Percentiles rank a stretch among this genome's conserved stretches.
Conservation (phyloP, 2,888 invertebrate genomes). For the Marasmarcha lunaedactyla region DNA sequence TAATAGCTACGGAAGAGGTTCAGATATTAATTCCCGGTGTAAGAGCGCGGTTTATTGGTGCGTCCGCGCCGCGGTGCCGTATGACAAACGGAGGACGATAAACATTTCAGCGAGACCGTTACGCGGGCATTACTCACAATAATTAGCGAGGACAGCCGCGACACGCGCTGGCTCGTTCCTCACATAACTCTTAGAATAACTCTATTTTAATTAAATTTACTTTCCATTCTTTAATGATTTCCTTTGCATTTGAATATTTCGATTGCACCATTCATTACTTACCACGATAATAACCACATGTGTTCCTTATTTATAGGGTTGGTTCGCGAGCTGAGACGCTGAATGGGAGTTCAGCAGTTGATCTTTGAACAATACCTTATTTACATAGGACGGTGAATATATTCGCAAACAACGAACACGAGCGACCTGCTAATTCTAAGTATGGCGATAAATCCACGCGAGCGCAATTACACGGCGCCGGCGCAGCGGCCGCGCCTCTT, state of each 20-base stretch:
- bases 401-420: constrained; percentile 14
- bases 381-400: constrained; percentile 18
- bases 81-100: constrained; percentile 23
- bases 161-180: constrained; percentile 6
- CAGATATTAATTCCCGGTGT: not conserved
- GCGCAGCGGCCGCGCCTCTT: constrained; percentile 8
- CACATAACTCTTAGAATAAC: not conserved
- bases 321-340: not conserved
- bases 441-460: constrained; percentile 25
- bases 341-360: constrained; percentile 10
- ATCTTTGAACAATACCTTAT: constrained; percentile 17
- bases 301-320: no score
- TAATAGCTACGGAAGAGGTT: not conserved
- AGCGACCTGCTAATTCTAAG: constrained; percentile 18
- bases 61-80: not conserved
- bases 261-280: no score
- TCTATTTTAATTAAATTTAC: not conserved
- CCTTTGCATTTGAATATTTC: no score
- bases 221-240: no score
- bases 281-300: no score
- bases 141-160: constrained; percentile 21
- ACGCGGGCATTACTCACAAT: constrained; percentile 30
- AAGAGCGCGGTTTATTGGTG: not conserved
- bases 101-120: constrained; percentile 33
- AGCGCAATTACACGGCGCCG: constrained; percentile 23